Percentiles rank a stretch among this genome's conserved stretches.
phyloP scores from a whole-genome alignment of 2,797 vertebrate genomes.

The Petrocephalus sullivani region DNA sequence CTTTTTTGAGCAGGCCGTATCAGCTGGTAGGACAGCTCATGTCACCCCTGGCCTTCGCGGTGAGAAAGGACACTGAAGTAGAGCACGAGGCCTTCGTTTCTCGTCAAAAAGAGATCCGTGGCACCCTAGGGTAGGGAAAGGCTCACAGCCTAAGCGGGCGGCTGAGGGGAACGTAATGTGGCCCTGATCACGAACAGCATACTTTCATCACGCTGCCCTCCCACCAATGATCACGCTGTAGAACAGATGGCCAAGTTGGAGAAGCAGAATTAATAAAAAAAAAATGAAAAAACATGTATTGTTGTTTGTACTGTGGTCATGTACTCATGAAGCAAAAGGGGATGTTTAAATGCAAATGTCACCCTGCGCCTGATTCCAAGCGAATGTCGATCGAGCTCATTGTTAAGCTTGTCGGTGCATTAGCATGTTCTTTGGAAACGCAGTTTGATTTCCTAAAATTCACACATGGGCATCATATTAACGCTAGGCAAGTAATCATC shows the following conservation, averaged over 20 bases:
- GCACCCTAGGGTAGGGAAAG: neutral
- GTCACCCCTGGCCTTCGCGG: slow-evolving; percentile 5
- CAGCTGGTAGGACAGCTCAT: neutral
- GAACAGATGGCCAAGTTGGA: slow-evolving; percentile 16
- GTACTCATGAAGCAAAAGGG: neutral
- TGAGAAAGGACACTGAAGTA: neutral
- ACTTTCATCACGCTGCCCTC: neutral
- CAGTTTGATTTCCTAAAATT: neutral
- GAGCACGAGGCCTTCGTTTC: neutral
- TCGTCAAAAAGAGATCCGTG: neutral
- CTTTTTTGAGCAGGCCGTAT: neutral
- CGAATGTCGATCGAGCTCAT: neutral
- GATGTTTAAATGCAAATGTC: neutral
- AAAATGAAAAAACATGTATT: neutral
- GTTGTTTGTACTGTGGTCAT: neutral
- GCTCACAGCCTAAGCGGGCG: neutral
- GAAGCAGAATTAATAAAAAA: neutral
- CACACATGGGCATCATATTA: neutral
- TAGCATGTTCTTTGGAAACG: neutral
- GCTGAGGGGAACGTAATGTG: neutral
- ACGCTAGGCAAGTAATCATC: neutral
- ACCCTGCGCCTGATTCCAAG: neutral
- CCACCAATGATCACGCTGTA: slow-evolving; percentile 3
- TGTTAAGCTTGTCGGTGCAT: neutral
- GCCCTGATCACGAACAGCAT: slow-evolving; percentile 3